A percentile compares a stretch with the other conserved stretches of the same genome.
These are phyloP conservation scores for Cheilosia impressa DNA, from an alignment of 2,888 invertebrate species.

Conservation along the genomic window DNA sequence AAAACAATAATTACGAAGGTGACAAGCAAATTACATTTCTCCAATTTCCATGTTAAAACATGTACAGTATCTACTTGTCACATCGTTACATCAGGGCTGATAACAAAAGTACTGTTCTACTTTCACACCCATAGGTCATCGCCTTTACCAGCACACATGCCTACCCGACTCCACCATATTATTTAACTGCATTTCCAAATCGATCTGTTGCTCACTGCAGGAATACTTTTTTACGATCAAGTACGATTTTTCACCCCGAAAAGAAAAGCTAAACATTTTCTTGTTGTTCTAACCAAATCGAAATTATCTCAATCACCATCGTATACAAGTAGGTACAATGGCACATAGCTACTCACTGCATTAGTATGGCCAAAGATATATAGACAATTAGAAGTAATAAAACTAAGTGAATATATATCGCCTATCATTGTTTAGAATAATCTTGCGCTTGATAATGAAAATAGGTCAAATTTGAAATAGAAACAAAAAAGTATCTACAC, in stretches of 20 bases:
- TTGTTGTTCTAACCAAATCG: constrained; percentile 7
- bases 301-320: constrained; percentile 38
- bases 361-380: background rate
- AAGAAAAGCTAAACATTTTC: constrained; percentile 8
- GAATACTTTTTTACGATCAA: constrained; percentile 48
- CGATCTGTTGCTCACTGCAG: background rate
- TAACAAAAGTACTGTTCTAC: constrained; percentile 41
- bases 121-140: constrained; percentile 56
- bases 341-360: background rate
- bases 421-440: constrained; percentile 83
- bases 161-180: background rate
- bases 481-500: constrained; percentile 65
- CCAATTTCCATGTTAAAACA: constrained; percentile 1
- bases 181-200: constrained; percentile 7
- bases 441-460: constrained; percentile 84
- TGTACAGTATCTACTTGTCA: background rate
- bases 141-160: constrained; percentile 13
- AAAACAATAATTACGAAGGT: background rate
- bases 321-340: background rate
- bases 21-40: constrained; percentile 21
- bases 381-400: constrained; percentile 58
- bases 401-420: constrained; percentile 38
- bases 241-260: constrained; percentile 59
- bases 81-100: constrained; percentile 29
- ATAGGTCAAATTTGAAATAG: constrained; percentile 83